Evolutionary conservation across 2,888 invertebrate species (phyloP), one percentile per base, ranked within the genome.

Genomic region (Rotaria macrura): DNA sequence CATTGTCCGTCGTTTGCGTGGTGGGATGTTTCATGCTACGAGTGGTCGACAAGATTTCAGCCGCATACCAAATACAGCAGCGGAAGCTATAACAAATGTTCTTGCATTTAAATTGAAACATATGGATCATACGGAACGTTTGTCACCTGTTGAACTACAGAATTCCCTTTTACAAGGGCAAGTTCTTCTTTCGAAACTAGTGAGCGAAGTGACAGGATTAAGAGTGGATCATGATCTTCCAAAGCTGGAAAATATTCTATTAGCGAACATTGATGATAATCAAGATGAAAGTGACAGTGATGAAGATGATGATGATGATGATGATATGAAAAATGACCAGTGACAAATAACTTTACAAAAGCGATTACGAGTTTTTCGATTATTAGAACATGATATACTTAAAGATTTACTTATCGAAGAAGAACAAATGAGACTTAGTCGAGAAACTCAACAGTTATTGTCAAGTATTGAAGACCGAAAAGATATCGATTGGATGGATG

Each of bases 1-100:
- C 91, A 92, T 96, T 90, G 95, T 95, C 89, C 92, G 96, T 88
- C 93, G 96, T 88, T 93, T 96, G 87, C 93, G 96, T 88, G 87
- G 87, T 65, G 87, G 86, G 29, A 55, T 55, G n/a, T 55, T n/a
- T 55, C 55, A 55, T 55, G n/a, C 29, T n/a, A 55, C 55, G 7
- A 55, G 55, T 55, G 55, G 55, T 55, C 55, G 55, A 55, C 55
- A 55, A n/a, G 55, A 55, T 55, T 55, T 55, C 10, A 2, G 7
- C 9, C 6, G 7, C 10, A n/a, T 55, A 3, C 10, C 55, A 55
- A 10, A 55, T 55, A 5, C 20, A n/a, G n/a, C 2, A 55, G 55
- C 55, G 5, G 55, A 23, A 55, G 25, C 55, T 10, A 23, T 55
- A 23, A 25, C 9, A 55, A 55, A 55, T 55, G 55, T 55, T n/a